Percentiles rank a stretch among this genome's conserved stretches.
These are phyloP conservation scores for Sigmodon hispidus DNA, from an alignment of 2,113 vertebrate species.

Conservation along the genomic window DNA sequence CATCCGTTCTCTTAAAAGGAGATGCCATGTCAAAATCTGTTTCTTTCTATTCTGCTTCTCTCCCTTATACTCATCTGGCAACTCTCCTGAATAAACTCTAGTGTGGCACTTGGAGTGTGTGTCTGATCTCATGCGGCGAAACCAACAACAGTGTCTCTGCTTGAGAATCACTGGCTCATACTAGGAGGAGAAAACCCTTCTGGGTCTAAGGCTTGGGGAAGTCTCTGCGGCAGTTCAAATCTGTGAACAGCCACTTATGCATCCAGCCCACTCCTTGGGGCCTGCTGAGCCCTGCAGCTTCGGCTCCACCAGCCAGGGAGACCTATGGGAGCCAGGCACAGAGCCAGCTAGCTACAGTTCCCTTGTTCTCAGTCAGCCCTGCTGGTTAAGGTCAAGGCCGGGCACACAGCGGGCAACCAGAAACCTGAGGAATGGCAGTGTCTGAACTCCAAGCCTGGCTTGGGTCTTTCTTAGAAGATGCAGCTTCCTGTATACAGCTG, in stretches of 20 bases:
- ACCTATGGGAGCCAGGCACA: background rate
- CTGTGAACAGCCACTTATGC: background rate
- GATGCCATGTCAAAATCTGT: too few relatives aligned
- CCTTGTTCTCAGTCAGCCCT: background rate
- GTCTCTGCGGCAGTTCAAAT: background rate
- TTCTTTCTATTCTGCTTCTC: too few relatives aligned
- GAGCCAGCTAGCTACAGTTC: background rate
- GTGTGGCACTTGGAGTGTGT: too few relatives aligned
- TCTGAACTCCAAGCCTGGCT: too few relatives aligned
- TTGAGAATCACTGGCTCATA: background rate
- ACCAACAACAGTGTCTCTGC: background rate
- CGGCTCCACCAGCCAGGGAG: background rate
- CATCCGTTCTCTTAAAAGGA: too few relatives aligned
- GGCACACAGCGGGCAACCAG: background rate
- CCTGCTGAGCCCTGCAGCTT: background rate
- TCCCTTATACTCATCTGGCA: too few relatives aligned
- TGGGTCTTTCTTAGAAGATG: background rate
- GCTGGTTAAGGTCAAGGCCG: rapidly evolving
- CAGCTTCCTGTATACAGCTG: background rate
- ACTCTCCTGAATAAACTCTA: too few relatives aligned
- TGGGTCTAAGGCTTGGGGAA: background rate
- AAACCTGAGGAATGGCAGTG: too few relatives aligned
- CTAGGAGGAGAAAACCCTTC: background rate
- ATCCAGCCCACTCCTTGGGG: background rate
- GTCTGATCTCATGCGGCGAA: too few relatives aligned